Percentiles rank a stretch among this genome's conserved stretches.
phyloP scores from a whole-genome alignment of 1,140 invertebrate species.

The Pachyrhynchus sulphureomaculatus region DNA sequence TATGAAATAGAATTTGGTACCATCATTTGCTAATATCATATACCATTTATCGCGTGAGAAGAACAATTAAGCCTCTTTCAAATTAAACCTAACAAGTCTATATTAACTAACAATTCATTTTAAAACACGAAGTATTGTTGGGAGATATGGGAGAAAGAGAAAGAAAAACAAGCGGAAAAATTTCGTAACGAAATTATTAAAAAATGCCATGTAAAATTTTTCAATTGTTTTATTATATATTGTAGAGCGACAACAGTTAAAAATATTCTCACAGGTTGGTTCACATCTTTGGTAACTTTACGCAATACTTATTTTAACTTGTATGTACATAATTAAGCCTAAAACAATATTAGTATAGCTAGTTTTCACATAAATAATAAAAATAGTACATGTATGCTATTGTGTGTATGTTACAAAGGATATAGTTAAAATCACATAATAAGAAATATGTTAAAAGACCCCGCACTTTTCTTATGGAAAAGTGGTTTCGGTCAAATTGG shows the following conservation, averaged over 20 bases:
- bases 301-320: conserved; percentile 29
- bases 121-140: background rate
- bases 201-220: conserved; percentile 24
- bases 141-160: background rate
- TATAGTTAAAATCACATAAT: conserved; percentile 2
- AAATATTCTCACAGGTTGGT: conserved; percentile 33
- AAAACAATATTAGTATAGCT: conserved; percentile 2
- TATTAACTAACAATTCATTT: conserved; percentile 15
- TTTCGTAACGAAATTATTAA: conserved; percentile 3
- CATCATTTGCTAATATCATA: too few species aligned
- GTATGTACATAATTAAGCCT: conserved; percentile 31
- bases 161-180: too few species aligned
- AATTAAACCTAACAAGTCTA: background rate
- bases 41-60: conserved; percentile 2
- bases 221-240: conserved; percentile 32
- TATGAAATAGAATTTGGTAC: too few species aligned
- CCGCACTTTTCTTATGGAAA: too few species aligned
- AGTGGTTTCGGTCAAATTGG: too few species aligned
- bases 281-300: conserved; percentile 41
- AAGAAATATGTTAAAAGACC: too few species aligned
- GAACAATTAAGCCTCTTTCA: background rate
- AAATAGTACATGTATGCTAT: background rate
- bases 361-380: conserved; percentile 12
- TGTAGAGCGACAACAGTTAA: conserved; percentile 30
- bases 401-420: background rate